phyloP scores from a whole-genome alignment of 1,140 invertebrate genomes.

The Ptiloglossa arizonensis region DNA sequence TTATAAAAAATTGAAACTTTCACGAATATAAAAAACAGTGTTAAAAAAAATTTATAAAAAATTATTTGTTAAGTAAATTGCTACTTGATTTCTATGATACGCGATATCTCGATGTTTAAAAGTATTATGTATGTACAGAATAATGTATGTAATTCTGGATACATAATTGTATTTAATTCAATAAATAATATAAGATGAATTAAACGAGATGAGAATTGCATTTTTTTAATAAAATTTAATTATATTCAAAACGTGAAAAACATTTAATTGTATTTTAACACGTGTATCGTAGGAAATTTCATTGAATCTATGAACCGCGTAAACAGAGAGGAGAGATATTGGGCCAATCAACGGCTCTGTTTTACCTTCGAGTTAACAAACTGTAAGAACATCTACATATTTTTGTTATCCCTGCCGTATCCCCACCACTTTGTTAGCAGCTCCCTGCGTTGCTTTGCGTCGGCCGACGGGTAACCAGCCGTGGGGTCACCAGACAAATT shows the following conservation, averaged over 20 bases:
- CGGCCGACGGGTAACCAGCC: conserved; percentile 56
- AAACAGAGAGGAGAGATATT: not conserved
- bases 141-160: not conserved
- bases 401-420: conserved; percentile 2
- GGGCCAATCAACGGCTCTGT: not conserved
- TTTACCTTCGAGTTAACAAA: not conserved
- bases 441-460: conserved; percentile 56
- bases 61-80: not conserved
- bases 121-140: not conserved
- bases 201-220: too few species aligned
- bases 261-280: not conserved
- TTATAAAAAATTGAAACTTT: not conserved
- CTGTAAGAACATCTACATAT: conserved; percentile 8
- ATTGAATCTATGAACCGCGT: not conserved
- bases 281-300: not conserved
- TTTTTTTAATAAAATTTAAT: too few species aligned
- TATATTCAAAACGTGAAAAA: too few species aligned
- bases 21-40: not conserved
- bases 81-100: too few species aligned
- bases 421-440: conserved; percentile 59
- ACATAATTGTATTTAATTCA: not conserved
- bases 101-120: not conserved
- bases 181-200: not conserved
- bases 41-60: not conserved
- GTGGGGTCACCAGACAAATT: conserved; percentile 73